phyloP scores from a whole-genome alignment of 1,140 invertebrate species.

The Coenobita brevimanus region DNA sequence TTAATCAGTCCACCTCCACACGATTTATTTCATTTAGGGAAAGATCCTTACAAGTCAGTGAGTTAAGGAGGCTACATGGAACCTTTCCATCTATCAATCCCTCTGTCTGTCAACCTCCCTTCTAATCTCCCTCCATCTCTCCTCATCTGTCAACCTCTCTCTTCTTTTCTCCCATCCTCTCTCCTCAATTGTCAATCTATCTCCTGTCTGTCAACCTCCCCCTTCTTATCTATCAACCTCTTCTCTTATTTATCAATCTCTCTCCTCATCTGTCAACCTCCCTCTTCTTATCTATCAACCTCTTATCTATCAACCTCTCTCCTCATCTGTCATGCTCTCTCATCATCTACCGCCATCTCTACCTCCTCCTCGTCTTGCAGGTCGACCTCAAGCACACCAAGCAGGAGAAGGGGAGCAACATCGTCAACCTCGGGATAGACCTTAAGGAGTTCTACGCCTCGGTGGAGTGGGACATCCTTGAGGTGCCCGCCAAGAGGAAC shows the following conservation, averaged over 20 bases:
- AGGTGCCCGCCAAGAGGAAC: slow-evolving; percentile 89
- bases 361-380: slow-evolving; percentile 73
- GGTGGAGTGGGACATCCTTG: slow-evolving; percentile 96
- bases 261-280: background rate
- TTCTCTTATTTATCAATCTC: background rate
- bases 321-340: no score
- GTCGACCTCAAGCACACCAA: slow-evolving; percentile 91
- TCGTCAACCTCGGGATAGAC: slow-evolving; percentile 89
- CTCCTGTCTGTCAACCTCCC: background rate
- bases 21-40: no score
- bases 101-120: background rate
- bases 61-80: no score
- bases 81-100: background rate
- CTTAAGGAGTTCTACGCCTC: slow-evolving; percentile 92
- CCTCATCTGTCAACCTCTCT: background rate
- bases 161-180: background rate
- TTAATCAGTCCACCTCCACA: no score
- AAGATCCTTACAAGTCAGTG: no score
- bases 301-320: background rate
- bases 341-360: background rate
- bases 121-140: background rate
- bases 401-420: slow-evolving; percentile 82
- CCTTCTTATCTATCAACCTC: background rate
- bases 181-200: no score
- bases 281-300: background rate